A percentile compares a stretch with the other conserved stretches of the same genome.
Conservation (phyloP, 2,888 invertebrate genomes). For the Orthonychiurus folsomi region DNA sequence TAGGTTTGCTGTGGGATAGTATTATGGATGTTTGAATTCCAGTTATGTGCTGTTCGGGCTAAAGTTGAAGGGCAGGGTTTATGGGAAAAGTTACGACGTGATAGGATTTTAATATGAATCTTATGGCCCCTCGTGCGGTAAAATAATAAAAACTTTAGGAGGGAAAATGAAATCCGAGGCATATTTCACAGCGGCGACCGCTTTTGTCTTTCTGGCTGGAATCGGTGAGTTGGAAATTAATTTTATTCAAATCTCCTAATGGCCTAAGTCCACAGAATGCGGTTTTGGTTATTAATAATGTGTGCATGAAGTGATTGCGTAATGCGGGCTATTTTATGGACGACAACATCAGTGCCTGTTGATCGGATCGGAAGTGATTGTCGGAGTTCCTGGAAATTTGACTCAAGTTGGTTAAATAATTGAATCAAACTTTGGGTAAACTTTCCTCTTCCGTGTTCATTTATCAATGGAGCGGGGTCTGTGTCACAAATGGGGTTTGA, state of each 20-base stretch:
- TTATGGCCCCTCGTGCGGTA: neutral
- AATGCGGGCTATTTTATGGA: too few species aligned
- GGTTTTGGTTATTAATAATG: too few species aligned
- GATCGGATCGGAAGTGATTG: too few species aligned
- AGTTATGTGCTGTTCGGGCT: too few species aligned
- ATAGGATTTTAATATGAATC: conserved; percentile 1
- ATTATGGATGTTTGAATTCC: too few species aligned
- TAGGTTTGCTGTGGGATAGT: too few species aligned
- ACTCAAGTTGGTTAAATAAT: neutral
- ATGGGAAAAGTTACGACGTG: neutral
- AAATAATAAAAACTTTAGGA: neutral
- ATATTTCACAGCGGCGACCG: too few species aligned
- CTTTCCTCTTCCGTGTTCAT: neutral
- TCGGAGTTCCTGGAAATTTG: too few species aligned
- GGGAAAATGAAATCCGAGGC: neutral
- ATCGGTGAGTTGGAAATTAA: neutral
- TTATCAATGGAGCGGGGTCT: neutral
- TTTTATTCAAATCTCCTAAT: neutral
- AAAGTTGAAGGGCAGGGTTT: neutral
- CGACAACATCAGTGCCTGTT: too few species aligned
- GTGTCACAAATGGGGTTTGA: neutral
- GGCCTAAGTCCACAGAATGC: too few species aligned
- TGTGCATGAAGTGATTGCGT: too few species aligned
- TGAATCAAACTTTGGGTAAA: neutral
- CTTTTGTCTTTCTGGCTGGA: neutral